Base-by-base conservation (phyloP, 1,140 invertebrate genomes). In the Diorhabda elongata region DNA sequence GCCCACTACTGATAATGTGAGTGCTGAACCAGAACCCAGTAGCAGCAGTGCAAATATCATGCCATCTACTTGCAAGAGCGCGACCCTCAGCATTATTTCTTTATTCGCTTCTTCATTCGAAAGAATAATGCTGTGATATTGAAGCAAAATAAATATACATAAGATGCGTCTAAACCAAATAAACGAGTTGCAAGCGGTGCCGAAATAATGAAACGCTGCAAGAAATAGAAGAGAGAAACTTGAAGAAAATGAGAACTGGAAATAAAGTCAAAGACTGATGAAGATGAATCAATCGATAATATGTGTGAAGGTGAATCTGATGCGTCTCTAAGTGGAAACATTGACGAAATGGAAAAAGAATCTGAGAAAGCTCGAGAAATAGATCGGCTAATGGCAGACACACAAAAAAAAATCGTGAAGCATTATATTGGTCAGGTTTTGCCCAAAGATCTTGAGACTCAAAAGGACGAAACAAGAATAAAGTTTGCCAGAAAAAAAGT, bases 341-440 rank as follows among this genome's bases (percentile, higher is more conserved):
- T 26, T 26, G 26, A 26, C 26, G 1, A 26, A 26, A 26, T 26
- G 26, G 26, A 26, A 26, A 26, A 26, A 26, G 1, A 26, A 26
- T 26, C 26, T 26, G 26, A 26, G 26, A 1, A 26, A 26, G 26
- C 26, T 26, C 26, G 26, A 26, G 26, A 26, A 26, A 26, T 26
- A 26, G 26, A 26, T 26, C 26, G 26, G 26, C 26, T 26, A 26
- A 26, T 26, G 26, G 26, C 26, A 26, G 62, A 64, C 62, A 42
- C 58, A 60, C 2, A 26, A 26, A 60, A 60, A 60, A 60, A 60
- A 60, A 60, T 42, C 62, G 52, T 64, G n/a, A 52, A 64, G 62
- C 62, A 64, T 64, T 64, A 64, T 45, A 45, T 64, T 43, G 62
- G 62, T 45, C 62, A 64, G 52, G 52, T 64, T 26, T 26, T 26